Conservation (phyloP, 2,888 invertebrate genomes). For the Eustalomyia histrio region DNA sequence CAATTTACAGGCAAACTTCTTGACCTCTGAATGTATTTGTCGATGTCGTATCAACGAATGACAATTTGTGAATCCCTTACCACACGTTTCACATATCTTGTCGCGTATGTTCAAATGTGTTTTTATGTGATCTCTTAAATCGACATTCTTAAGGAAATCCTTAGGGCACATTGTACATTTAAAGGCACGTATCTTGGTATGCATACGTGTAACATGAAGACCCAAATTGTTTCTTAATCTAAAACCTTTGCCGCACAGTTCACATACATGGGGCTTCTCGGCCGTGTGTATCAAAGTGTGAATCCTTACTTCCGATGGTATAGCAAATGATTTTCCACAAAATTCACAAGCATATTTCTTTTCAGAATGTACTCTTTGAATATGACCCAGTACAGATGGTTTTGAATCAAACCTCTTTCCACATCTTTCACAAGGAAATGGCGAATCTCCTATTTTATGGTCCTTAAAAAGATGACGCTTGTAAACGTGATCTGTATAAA, state of each 20-base stretch:
- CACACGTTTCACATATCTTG: constrained; percentile 74
- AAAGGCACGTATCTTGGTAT: constrained; percentile 65
- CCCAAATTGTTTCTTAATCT: constrained; percentile 69
- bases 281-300: constrained; percentile 72
- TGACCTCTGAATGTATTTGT: constrained; percentile 74
- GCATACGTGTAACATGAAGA: constrained; percentile 67
- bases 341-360: constrained; percentile 71
- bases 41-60: constrained; percentile 74
- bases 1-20: constrained; percentile 74
- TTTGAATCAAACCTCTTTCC: constrained; percentile 70
- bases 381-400: constrained; percentile 67
- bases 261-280: constrained; percentile 71
- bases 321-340: constrained; percentile 71
- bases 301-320: constrained; percentile 68
- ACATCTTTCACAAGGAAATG: constrained; percentile 70
- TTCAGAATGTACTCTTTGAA: constrained; percentile 70
- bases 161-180: constrained; percentile 67
- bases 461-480: constrained; percentile 71
- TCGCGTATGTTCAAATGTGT: constrained; percentile 74
- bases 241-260: constrained; percentile 74
- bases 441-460: constrained; percentile 71
- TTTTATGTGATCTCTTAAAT: constrained; percentile 73
- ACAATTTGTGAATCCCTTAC: constrained; percentile 74
- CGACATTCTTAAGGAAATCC: constrained; percentile 71
- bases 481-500: constrained; percentile 68